phyloP scores from a whole-genome alignment of 2,888 invertebrate genomes.

The Platycnemis pennipes region DNA sequence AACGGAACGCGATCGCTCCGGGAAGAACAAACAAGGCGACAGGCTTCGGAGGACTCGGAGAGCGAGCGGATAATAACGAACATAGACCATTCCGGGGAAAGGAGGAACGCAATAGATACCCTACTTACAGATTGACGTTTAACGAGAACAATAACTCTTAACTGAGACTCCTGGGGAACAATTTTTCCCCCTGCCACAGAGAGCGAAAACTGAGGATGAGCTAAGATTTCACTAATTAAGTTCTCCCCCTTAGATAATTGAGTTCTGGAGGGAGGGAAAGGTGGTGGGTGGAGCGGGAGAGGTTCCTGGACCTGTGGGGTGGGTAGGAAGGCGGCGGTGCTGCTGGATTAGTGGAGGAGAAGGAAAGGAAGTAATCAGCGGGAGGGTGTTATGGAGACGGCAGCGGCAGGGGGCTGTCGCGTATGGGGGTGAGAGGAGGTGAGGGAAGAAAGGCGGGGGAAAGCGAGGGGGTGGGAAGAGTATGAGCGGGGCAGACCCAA shows the following conservation, averaged over 20 bases:
- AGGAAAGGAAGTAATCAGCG: neutral
- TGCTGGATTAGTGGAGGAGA: neutral
- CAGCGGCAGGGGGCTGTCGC: neutral
- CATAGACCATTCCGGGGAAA: neutral
- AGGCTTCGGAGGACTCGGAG: neutral
- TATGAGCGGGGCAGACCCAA: conserved; percentile 36
- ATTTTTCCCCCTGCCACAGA: neutral
- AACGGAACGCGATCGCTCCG: neutral
- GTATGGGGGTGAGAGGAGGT: neutral
- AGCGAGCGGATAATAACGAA: neutral
- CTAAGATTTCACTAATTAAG: conserved; percentile 64
- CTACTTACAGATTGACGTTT: conserved; percentile 5
- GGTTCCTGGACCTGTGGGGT: no score
- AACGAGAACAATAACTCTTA: conserved; percentile 29
- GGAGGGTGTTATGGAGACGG: neutral
- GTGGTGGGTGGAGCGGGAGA: neutral
- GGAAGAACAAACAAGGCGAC: conserved; percentile 8
- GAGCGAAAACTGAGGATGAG: conserved; percentile 49
- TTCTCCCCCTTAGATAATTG: conserved; percentile 43
- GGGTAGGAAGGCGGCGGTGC: neutral
- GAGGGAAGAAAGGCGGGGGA: neutral
- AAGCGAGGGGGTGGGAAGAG: neutral
- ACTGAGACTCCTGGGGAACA: neutral
- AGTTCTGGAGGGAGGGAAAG: neutral
- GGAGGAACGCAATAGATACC: neutral